These are phyloP conservation scores for Delphinapterus leucas DNA, from an alignment of 2,113 vertebrate genomes.

Conservation along the genomic window DNA sequence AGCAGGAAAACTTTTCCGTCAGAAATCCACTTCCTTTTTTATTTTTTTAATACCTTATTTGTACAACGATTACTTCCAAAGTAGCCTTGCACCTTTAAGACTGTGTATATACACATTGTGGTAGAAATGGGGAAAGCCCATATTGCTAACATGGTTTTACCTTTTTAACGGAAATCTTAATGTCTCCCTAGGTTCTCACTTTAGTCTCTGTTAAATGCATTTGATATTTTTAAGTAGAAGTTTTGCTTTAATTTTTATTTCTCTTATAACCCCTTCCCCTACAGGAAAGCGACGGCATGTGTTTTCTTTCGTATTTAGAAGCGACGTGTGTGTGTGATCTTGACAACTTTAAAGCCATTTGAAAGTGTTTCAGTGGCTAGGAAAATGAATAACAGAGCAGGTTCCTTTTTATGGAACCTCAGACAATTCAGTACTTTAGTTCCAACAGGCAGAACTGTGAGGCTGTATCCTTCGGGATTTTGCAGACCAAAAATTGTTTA, in stretches of 20 bases:
- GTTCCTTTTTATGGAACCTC: conserved; percentile 69
- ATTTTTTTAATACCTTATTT: background rate
- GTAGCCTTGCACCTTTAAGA: background rate
- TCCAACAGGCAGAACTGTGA: conserved; percentile 26
- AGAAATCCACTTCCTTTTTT: background rate
- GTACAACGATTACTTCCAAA: background rate
- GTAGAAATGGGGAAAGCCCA: background rate
- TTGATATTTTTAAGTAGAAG: background rate
- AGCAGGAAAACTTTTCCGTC: background rate
- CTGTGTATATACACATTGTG: background rate
- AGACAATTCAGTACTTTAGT: conserved; percentile 29
- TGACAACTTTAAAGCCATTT: conserved; percentile 27
- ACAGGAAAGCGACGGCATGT: conserved; percentile 41
- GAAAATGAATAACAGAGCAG: conserved; percentile 80
- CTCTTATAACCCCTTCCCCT: conserved; percentile 19
- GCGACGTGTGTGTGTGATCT: background rate
- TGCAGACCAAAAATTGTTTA: conserved; percentile 17
- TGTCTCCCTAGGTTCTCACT: background rate
- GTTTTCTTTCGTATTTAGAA: background rate
- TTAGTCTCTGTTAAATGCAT: background rate
- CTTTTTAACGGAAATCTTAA: background rate
- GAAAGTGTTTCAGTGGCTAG: background rate
- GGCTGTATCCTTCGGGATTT: conserved; percentile 29
- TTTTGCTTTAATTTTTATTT: background rate
- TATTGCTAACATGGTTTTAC: background rate